Evolutionary conservation across 1,140 invertebrate genomes (phyloP).

Genomic region (Reticulitermes speratus): DNA sequence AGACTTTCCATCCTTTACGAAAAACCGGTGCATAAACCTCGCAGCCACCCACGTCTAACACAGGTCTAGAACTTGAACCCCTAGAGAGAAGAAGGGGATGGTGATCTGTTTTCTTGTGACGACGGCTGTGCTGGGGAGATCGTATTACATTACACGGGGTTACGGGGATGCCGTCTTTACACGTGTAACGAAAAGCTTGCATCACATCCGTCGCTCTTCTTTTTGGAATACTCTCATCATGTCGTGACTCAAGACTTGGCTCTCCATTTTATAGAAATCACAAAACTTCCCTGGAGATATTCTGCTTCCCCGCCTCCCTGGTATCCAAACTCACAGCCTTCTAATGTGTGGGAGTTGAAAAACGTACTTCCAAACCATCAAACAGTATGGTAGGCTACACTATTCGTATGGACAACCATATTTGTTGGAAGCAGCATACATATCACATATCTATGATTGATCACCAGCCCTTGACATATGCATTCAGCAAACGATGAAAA

Average conservation of each 20-base stretch:
- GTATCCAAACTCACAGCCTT: not conserved
- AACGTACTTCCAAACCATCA: constrained; percentile 7
- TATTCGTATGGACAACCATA: not conserved
- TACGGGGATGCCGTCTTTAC: not conserved
- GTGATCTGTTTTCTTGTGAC: not conserved
- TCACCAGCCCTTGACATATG: not conserved
- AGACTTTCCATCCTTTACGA: not conserved
- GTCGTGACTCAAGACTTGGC: not conserved
- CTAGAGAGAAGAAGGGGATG: not conserved
- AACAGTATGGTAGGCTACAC: not conserved
- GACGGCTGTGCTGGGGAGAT: not conserved
- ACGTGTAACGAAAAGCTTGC: not conserved
- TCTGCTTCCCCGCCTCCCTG: not conserved
- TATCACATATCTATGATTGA: not conserved
- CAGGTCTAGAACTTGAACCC: not conserved
- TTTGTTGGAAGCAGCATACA: not conserved
- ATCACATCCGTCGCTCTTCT: not conserved
- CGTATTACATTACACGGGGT: not conserved
- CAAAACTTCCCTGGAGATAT: not conserved
- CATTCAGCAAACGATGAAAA: not conserved
- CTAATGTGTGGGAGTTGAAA: not conserved
- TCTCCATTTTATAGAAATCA: constrained; percentile 1
- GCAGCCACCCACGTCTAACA: not conserved
- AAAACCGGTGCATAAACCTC: not conserved
- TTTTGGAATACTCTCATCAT: not conserved